phyloP scores from a whole-genome alignment of 1,140 invertebrate species.

The Drosophila sp. region DNA sequence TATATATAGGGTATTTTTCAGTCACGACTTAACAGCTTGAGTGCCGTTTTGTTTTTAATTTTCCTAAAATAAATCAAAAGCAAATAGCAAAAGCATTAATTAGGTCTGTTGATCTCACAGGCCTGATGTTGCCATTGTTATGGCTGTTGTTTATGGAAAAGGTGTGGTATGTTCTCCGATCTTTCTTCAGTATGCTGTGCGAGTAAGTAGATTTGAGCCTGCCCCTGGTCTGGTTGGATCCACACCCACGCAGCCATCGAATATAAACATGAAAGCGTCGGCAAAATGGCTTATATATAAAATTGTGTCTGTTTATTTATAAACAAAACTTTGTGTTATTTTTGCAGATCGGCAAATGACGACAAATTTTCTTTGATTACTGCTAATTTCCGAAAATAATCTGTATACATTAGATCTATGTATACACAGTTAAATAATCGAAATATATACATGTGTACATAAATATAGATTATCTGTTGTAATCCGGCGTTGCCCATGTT shows the following conservation, averaged over 20 bases:
- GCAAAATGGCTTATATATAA: slow-evolving; percentile 46
- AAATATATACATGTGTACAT: no score
- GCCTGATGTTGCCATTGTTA: slow-evolving; percentile 18
- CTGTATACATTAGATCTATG: slow-evolving; percentile 1
- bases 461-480: no score
- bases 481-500: no score
- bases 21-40: background rate
- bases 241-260: slow-evolving; percentile 55
- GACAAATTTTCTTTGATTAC: slow-evolving; percentile 58
- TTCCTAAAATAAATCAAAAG: slow-evolving; percentile 28
- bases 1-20: background rate
- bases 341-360: slow-evolving; percentile 54
- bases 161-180: slow-evolving; percentile 42
- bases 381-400: slow-evolving; percentile 4
- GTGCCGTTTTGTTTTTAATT: slow-evolving; percentile 40
- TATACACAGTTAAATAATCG: background rate
- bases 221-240: slow-evolving; percentile 45
- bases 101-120: slow-evolving; percentile 49
- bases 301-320: slow-evolving; percentile 58
- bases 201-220: slow-evolving; percentile 47
- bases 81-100: slow-evolving; percentile 68
- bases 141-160: slow-evolving; percentile 48
- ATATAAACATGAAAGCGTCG: slow-evolving; percentile 35
- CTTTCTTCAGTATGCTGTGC: slow-evolving; percentile 20
- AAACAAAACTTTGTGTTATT: slow-evolving; percentile 52